A percentile compares a stretch with the other conserved stretches of the same genome.
These are phyloP conservation scores for Pleuronectes platessa DNA, from an alignment of 2,113 vertebrate genomes.

Conservation along the genomic window DNA sequence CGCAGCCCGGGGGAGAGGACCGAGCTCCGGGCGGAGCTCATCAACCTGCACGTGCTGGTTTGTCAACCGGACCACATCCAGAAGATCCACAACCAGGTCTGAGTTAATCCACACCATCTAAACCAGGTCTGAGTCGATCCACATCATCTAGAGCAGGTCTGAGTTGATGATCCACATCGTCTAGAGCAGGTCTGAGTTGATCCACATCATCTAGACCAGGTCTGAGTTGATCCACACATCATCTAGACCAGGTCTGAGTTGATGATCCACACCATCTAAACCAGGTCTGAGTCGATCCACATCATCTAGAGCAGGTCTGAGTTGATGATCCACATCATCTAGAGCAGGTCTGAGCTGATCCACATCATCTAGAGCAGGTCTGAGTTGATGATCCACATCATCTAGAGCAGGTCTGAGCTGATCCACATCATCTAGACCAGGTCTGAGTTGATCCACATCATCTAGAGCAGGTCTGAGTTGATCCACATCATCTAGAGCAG, in stretches of 20 bases:
- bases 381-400: too few relatives aligned
- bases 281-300: conserved; percentile 52
- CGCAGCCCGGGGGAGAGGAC: conserved; percentile 33
- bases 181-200: neutral
- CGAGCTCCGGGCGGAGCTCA: conserved; percentile 83
- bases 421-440: neutral
- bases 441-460: neutral
- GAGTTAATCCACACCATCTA: neutral
- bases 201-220: neutral
- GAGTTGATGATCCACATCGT: neutral
- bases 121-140: neutral
- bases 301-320: conserved; percentile 59
- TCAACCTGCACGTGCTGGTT: conserved; percentile 88
- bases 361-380: neutral
- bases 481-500: neutral
- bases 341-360: neutral
- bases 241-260: conserved; percentile 85
- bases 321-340: neutral
- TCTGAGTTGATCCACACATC: conserved; percentile 79
- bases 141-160: neutral
- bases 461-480: neutral
- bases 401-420: neutral
- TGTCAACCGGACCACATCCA: conserved; percentile 82
- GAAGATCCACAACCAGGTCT: conserved; percentile 87
- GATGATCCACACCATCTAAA: neutral